Base-by-base conservation (phyloP, 2,113 vertebrate genomes). In the Gopherus evgoodei region DNA sequence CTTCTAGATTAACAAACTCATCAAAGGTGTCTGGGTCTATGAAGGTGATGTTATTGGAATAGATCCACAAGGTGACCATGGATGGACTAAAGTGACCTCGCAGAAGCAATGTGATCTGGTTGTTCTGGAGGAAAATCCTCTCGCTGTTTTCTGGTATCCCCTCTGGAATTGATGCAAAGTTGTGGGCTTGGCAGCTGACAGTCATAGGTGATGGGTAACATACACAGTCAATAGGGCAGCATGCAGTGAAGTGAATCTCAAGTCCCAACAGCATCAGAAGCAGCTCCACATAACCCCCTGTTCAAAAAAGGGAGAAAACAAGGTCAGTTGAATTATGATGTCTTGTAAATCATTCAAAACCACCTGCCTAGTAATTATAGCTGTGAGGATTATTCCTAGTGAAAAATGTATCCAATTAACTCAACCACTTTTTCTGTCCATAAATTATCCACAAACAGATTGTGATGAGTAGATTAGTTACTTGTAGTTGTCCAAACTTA, bases 41-140 rank as follows among this genome's bases (percentile, higher is more conserved):
- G 98, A 99, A 99, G 95, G 99, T 99, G 97, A 99, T 99, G 97
- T 99, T 99, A 98, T 99, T 99, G 98, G 99, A 99, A 97, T 99
- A 99, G 93, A 99, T 98, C 99, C 99, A 99, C 91, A 99, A 97
- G 97, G 99, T 99, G 97, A 99, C 99, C 92, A 99, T 99, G 96
- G 99, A 98, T 1, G 99, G 99, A 91, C 99, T 99, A 98, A 99
- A 99, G 98, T 99, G 99, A 88, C 99, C 99, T 4, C 98, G 98
- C 52, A 99, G 99, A 54, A 99, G 98, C 95, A 99, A 95, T 90
- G 98, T 98, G 97, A 99, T 99, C 97, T 98, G 99, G 98, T 99
- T 99, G 98, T 99, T 99, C 93, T 99, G 99, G 52, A 99, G 98
- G 97, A 99, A 99, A 97, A 99, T 98, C 49, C 99, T 98, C 98